These are phyloP conservation scores for Thereva unica DNA, from an alignment of 2,888 invertebrate species.

Conservation along the genomic window DNA sequence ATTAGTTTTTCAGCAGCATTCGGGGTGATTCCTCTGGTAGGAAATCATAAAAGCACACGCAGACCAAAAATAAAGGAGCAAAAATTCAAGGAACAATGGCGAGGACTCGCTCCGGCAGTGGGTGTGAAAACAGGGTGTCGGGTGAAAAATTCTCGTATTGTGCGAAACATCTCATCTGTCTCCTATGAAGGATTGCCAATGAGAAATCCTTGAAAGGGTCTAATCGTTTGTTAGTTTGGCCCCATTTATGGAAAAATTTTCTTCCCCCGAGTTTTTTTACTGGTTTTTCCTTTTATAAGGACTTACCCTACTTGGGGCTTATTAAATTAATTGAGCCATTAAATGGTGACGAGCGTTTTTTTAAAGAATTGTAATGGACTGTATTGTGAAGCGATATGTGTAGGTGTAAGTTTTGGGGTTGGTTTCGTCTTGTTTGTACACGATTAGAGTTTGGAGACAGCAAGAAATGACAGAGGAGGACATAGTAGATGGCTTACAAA, in stretches of 20 bases:
- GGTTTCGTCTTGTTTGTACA: too few species aligned
- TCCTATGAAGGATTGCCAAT: background rate
- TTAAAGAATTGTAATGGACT: background rate
- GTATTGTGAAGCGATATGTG: background rate
- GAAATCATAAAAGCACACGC: constrained; percentile 30
- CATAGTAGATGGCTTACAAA: too few species aligned
- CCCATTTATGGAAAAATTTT: background rate
- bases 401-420: too few species aligned
- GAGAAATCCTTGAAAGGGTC: constrained; percentile 16
- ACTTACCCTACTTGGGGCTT: constrained; percentile 18
- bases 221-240: constrained; percentile 24
- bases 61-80: constrained; percentile 4
- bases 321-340: constrained; percentile 32
- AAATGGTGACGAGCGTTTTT: constrained; percentile 1
- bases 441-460: too few species aligned
- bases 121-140: too few species aligned
- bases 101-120: background rate
- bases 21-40: background rate
- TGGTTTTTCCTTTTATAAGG: constrained; percentile 8
- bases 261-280: background rate
- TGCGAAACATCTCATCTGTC: background rate
- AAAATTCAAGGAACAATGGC: constrained; percentile 14
- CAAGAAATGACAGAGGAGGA: too few species aligned
- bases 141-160: background rate
- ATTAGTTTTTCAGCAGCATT: constrained; percentile 17